Evolutionary conservation across 2,113 vertebrate genomes (phyloP).

Genomic region (Dissostichus mawsoni): DNA sequence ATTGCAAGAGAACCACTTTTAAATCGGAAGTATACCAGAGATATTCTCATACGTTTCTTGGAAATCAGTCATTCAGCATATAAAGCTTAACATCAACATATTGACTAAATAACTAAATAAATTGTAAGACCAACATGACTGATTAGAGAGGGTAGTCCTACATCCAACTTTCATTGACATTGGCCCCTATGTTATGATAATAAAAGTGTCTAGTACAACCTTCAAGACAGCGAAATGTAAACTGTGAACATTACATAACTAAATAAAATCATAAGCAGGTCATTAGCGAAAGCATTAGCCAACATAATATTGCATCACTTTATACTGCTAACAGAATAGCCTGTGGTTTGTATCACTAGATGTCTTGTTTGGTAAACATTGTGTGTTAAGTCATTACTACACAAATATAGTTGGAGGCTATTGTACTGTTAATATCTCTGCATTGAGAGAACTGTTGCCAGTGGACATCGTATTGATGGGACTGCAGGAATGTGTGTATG

Average conservation of each 20-base stretch:
- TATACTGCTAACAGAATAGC: background rate
- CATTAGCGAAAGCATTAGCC: background rate
- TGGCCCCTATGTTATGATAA: background rate
- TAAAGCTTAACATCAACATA: no score
- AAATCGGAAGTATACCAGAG: no score
- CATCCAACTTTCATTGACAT: background rate
- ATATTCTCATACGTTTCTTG: no score
- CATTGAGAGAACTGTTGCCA: background rate
- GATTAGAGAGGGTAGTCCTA: no score
- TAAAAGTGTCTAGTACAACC: background rate
- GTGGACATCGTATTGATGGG: background rate
- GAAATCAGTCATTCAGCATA: no score
- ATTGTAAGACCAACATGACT: no score
- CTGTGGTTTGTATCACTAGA: constrained; percentile 13
- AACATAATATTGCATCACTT: background rate
- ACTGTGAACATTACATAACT: constrained; percentile 22
- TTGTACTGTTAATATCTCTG: background rate
- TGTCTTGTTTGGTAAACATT: background rate
- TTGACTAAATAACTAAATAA: no score
- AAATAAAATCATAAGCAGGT: background rate
- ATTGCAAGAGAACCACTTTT: no score
- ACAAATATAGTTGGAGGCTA: background rate
- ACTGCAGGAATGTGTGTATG: background rate
- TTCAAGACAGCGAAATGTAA: background rate
- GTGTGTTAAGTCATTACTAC: background rate